Base-by-base conservation (phyloP, 2,113 vertebrate species). In the Ariopsis seemanni region DNA sequence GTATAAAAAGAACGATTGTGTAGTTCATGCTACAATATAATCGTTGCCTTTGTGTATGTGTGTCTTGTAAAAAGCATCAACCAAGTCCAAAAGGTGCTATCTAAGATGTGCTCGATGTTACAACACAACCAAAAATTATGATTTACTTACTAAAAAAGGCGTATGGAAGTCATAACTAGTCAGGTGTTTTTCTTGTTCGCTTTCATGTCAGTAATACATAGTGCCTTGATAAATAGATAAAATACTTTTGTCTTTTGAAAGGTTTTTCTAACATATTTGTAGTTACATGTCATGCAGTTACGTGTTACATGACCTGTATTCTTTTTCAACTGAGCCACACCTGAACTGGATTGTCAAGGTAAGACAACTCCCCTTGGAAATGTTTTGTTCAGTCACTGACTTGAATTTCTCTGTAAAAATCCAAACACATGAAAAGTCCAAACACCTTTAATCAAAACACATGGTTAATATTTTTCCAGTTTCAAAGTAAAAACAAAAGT, bases 321-420 rank as follows among this genome's bases (percentile, higher is more conserved):
- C 20, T 14, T 88, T 60, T 53, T 85, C 20, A 69, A 52, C 74
- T 22, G 81, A 88, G 90, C 90, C 91, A 85, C 94, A 88, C 94
- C 94, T 90, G 92, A 91, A 94, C 93, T 92, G 89, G 92, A 87
- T 90, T 72, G 25, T 84, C 93, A 57, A 57, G 92, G 90, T 90
- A 88, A 15, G 74, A 86, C 87, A 89, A 93, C 60, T 77, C 69
- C 85, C 77, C 82, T 82, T 77, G 77, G 55, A 67, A 81, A 82
- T 20, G 34, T 82, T 84, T 87, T 86, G 71, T 18, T 34, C 20
- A 63, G 20, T 4, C 4, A 52, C 60, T 62, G 27, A 34, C n/a
- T 85, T 88, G 42, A 85, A 85, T 67, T 58, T 74, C 15, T 27
- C 0, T 53, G 0, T 62, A 62, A 65, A 63, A 63, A 11, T 25